Conservation (phyloP, 2,888 invertebrate genomes). For the Ophioninae sp. region DNA sequence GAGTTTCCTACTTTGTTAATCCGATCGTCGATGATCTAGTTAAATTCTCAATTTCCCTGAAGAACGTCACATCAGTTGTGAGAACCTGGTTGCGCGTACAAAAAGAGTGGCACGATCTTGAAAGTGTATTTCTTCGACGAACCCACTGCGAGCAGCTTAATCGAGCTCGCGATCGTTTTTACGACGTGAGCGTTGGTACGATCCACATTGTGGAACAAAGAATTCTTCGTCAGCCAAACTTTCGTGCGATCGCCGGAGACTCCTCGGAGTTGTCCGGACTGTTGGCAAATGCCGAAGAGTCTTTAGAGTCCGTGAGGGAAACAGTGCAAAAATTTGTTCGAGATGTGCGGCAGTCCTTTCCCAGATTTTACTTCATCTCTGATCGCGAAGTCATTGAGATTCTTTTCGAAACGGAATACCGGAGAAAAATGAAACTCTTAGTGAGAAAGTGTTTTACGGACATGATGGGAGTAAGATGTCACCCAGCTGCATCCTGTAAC, state of each 20-base stretch:
- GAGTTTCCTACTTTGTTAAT: constrained; percentile 83
- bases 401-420: constrained; percentile 86
- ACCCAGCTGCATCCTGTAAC: not conserved
- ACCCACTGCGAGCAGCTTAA: constrained; percentile 78
- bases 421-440: constrained; percentile 84
- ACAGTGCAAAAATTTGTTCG: constrained; percentile 85
- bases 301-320: constrained; percentile 78
- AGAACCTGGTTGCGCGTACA: constrained; percentile 87
- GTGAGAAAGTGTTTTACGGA: constrained; percentile 88
- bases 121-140: constrained; percentile 86
- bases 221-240: constrained; percentile 70
- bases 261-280: constrained; percentile 9
- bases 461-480: constrained; percentile 83
- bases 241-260: constrained; percentile 68
- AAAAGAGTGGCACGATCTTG: constrained; percentile 85
- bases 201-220: constrained; percentile 76
- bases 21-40: constrained; percentile 80
- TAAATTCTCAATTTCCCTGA: constrained; percentile 76
- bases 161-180: constrained; percentile 82
- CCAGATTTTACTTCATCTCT: constrained; percentile 89
- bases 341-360: constrained; percentile 85
- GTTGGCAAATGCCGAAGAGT: constrained; percentile 63
- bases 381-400: constrained; percentile 89
- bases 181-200: constrained; percentile 82
- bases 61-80: constrained; percentile 83